Evolutionary conservation across 2,888 invertebrate genomes (phyloP).

Genomic region (Scelioninae gen. 1): DNA sequence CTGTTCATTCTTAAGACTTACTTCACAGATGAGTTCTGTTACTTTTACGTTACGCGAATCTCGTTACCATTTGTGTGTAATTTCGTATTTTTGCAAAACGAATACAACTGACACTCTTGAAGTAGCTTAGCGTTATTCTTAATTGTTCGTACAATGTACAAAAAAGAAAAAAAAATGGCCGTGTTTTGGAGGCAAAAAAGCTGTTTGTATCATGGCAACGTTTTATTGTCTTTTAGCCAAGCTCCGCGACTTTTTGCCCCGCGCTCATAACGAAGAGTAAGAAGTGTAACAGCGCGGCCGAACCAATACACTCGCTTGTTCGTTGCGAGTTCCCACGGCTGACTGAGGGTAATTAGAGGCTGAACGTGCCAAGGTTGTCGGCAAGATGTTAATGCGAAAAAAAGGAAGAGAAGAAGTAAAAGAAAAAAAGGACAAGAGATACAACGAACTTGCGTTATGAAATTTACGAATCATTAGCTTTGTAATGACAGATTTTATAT

Average conservation of each 20-base stretch:
- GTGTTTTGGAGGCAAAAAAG: conserved; percentile 31
- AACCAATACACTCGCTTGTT: conserved; percentile 50
- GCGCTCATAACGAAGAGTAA: conserved; percentile 59
- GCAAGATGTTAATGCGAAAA: conserved; percentile 65
- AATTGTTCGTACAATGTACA: neutral
- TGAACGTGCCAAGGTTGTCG: conserved; percentile 71
- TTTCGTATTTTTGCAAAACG: conserved; percentile 14
- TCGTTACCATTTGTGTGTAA: conserved; percentile 10
- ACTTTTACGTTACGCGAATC: conserved; percentile 2
- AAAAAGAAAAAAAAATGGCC: neutral
- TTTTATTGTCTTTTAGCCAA: conserved; percentile 57
- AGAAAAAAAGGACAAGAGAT: conserved; percentile 16
- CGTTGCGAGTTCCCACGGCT: conserved; percentile 69
- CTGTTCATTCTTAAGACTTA: too few relatives aligned
- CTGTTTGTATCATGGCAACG: conserved; percentile 15
- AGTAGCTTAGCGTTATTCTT: conserved; percentile 18
- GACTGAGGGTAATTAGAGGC: conserved; percentile 70
- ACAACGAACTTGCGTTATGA: conserved; percentile 64
- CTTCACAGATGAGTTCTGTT: too few relatives aligned
- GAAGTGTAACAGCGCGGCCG: conserved; percentile 62
- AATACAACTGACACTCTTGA: neutral
- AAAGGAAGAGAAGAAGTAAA: conserved; percentile 13
- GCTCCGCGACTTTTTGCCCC: conserved; percentile 46
- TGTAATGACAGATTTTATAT: conserved; percentile 71
- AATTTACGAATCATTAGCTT: conserved; percentile 70